Percentiles rank a stretch among this genome's conserved stretches.
Conservation (phyloP, 2,797 vertebrate genomes). For the Neomorphus geoffroyi region DNA sequence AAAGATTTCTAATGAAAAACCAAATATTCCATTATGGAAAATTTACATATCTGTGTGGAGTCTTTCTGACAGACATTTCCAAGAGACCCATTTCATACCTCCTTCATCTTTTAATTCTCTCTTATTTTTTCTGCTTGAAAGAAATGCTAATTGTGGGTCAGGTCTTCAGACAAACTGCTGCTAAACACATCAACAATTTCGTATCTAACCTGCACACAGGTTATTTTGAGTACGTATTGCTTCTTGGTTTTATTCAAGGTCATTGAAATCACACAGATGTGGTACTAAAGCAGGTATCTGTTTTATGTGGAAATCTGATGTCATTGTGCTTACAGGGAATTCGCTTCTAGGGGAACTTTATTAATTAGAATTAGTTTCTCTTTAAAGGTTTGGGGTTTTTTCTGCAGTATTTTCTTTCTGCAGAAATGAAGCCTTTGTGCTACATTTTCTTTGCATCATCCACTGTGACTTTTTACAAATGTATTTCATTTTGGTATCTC, state of each 20-base stretch:
- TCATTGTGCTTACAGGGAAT: not conserved
- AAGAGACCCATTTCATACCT: not conserved
- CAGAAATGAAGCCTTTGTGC: not conserved
- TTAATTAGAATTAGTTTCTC: not conserved
- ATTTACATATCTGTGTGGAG: not conserved
- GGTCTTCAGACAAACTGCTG: not conserved
- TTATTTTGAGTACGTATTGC: not conserved
- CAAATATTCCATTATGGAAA: not conserved
- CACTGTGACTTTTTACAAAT: not conserved
- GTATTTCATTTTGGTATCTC: not conserved
- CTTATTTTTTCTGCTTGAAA: not conserved
- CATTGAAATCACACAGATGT: not conserved
- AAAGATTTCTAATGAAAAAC: not conserved
- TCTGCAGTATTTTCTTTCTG: not conserved
- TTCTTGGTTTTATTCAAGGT: not conserved
- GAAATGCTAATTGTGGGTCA: not conserved
- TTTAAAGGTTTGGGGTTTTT: not conserved
- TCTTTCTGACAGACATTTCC: not conserved
- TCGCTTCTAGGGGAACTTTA: not conserved
- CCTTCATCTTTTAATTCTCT: not conserved
- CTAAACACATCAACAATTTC: not conserved
- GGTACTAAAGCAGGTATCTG: not conserved
- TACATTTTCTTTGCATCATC: not conserved
- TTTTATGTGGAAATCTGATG: not conserved
- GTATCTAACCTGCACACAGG: not conserved